Evolutionary conservation across 1,140 invertebrate species (phyloP), one percentile per base, ranked within the genome.

Genomic region (Artemia franciscana): DNA sequence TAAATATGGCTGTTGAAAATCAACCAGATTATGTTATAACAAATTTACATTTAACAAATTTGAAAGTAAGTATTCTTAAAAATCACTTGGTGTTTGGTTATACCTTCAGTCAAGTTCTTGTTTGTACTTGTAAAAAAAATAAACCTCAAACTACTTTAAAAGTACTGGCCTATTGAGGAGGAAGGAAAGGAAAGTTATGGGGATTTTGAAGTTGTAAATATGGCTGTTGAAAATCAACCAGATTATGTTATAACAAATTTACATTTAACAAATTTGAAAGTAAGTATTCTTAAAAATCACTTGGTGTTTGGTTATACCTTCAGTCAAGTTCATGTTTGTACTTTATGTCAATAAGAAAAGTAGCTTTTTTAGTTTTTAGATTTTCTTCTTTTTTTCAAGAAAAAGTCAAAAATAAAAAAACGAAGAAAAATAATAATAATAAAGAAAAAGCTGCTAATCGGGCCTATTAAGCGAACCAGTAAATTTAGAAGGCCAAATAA

Each of bases 181-280:
- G 80, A 80, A 63, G 76, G 77, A 57, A 77, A 81, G 68, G 78
- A 80, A 60, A 78, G 79, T 65, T 83, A 84, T 73, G 87, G 84
- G 58, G 78, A 82, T 67, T 91, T 88, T 73, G 81, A 81, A 39
- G 79, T 96, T 60, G 85, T 82, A 57, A 89, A 86, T 71, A 78
- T 78, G 27, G 77, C 82, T 63, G 80, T 91, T 58, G 84, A 91
- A 66, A 76, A 82, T 63, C 81, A 84, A 71, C 79, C 82, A 28
- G 88, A 96, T 72, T 94, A 88, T 70, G 86, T 82, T 58, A 81
- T 92, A 69, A 84, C 86, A 26, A 82, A 83, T 68, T 78, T 96
- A 66, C 76, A 83, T 70, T 75, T 96, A 67, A 85, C 82, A 63
- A 90, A 95, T 73, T 79, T 82, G 63, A 82, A 86, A 80, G 88